Percentiles rank a stretch among this genome's conserved stretches.
These are phyloP conservation scores for Leptopilina syphax DNA, from an alignment of 2,888 invertebrate genomes.

Conservation along the genomic window DNA sequence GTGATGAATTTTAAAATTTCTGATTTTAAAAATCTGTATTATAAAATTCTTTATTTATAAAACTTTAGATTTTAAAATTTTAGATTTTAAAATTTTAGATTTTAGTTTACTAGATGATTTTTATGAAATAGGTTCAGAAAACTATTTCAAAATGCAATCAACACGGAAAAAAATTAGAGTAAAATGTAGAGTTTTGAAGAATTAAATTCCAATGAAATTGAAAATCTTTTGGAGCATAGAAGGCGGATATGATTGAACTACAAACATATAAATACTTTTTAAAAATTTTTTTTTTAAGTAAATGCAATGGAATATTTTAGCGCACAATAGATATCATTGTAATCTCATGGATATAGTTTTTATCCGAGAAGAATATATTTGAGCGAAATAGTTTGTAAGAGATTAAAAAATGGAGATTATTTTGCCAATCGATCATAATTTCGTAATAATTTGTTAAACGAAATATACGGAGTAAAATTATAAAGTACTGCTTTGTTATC, in stretches of 20 bases:
- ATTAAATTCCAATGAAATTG: neutral
- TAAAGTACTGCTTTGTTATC: neutral
- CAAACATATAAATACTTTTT: no score
- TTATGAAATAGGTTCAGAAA: no score
- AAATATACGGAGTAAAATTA: no score
- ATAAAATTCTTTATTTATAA: no score
- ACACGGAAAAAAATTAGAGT: no score
- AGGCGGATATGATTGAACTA: neutral
- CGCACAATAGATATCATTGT: conserved; percentile 4
- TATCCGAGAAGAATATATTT: neutral
- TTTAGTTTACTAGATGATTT: no score
- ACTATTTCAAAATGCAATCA: no score
- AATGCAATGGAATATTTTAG: neutral
- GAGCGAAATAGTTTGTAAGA: neutral
- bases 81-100: no score
- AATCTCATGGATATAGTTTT: neutral
- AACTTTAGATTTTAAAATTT: no score
- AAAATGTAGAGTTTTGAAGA: no score
- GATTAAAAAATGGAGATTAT: conserved; percentile 11
- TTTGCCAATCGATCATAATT: conserved; percentile 29
- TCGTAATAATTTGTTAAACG: neutral
- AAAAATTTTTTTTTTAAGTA: neutral
- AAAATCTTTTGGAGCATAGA: conserved; percentile 4
- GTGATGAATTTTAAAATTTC: no score
- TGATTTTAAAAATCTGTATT: no score